Evolutionary conservation across 2,888 invertebrate species (phyloP), one percentile per base, ranked within the genome.

Genomic region (Agrochola circellaris): DNA sequence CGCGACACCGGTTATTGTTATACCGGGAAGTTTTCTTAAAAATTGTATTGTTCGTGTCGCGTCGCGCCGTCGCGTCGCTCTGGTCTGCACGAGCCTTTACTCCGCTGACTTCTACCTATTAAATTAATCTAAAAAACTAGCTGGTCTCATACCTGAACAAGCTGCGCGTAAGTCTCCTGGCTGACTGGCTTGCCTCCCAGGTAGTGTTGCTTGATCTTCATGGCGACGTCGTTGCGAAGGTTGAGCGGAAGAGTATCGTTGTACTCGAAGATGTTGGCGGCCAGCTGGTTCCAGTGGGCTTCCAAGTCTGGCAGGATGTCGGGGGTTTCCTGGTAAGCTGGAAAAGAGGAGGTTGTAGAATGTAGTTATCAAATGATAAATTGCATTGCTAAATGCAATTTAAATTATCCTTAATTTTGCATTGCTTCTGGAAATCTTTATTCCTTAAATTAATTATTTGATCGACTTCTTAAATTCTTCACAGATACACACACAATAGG

Each of bases 201-300:
- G 89, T 98, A 98, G 75, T 97, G 95, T 48, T 97, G 89, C 77
- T 96, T 97, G 87, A 97, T 97, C 87, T 96, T 95, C 51, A 93
- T 92, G 0, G 97, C 97, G 0, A 97, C 96, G 0, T 93, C 91
- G 0, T 92, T 83, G 6, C 97, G 95, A 62, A 95, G 94, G 45
- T 93, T 89, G 9, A 94, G 87, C 0, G 97, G 97, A 9, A 97
- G 87, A 0, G 97, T 97, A 87, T 97, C 97, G 86, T 97, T 97
- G 91, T 96, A 98, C 89, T 97, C 97, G 64, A 98, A 97, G 81
- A 97, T 96, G 83, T 97, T 92, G 64, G 97, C 97, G 1, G 97
- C 97, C n/a, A 98, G 92, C 42, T 97, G 93, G 20, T 97, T 96
- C 97, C 98, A 98, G 54, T 97, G 95, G 0, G 95, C 90, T 69